phyloP scores from a whole-genome alignment of 2,888 invertebrate genomes.

The Lumbricus terrestris region DNA sequence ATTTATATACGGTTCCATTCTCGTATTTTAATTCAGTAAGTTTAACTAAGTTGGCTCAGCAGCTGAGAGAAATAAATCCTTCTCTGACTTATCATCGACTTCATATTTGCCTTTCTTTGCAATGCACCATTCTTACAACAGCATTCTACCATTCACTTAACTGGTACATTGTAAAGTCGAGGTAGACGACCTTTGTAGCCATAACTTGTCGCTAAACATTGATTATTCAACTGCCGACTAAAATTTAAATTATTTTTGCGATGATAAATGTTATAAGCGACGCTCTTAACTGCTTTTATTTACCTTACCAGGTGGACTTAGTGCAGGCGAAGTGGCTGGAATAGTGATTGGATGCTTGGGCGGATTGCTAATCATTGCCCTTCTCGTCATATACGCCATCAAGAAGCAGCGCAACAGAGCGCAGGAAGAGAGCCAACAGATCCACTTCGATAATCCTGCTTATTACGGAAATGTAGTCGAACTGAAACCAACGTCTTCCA shows the following conservation, averaged over 20 bases:
- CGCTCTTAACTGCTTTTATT: background rate
- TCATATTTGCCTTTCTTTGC: background rate
- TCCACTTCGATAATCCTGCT: slow-evolving; percentile 7
- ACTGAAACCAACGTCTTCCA: background rate
- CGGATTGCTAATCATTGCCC: background rate
- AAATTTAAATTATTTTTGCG: background rate
- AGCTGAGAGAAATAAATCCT: too few relatives aligned
- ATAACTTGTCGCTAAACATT: background rate
- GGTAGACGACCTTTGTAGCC: background rate
- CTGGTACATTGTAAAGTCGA: background rate
- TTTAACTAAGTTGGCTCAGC: too few relatives aligned
- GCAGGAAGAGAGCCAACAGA: slow-evolving; percentile 10
- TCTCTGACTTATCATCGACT: too few relatives aligned
- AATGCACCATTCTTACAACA: background rate
- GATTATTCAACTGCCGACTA: background rate
- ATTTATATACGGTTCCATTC: too few relatives aligned
- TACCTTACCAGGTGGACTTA: background rate
- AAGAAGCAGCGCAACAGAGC: background rate
- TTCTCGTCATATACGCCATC: background rate
- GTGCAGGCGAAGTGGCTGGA: slow-evolving; percentile 4
- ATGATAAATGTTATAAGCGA: background rate
- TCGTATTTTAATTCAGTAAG: too few relatives aligned
- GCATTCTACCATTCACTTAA: background rate
- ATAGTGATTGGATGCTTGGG: background rate
- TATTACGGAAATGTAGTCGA: slow-evolving; percentile 11